Percentiles rank a stretch among this genome's conserved stretches.
phyloP scores from a whole-genome alignment of 2,888 invertebrate genomes.

The Macropis europaea region DNA sequence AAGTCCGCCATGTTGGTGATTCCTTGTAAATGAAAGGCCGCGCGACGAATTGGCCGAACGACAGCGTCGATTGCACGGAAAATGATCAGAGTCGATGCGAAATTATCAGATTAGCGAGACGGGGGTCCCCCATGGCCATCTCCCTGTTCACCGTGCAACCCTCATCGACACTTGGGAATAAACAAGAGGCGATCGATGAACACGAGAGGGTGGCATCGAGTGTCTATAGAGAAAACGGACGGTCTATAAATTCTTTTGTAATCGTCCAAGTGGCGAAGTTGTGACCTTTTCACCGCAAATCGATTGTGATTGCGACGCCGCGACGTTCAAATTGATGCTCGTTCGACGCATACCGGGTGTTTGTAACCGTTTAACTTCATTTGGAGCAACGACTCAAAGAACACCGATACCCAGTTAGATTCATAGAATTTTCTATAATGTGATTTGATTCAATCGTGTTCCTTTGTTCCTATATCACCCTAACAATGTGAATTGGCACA shows the following conservation, averaged over 20 bases:
- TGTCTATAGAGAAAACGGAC: conserved; percentile 52
- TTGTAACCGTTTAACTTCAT: too few relatives aligned
- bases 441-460: too few relatives aligned
- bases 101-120: conserved; percentile 45
- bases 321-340: too few relatives aligned
- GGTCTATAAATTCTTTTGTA: conserved; percentile 57
- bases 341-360: too few relatives aligned
- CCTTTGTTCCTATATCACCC: too few relatives aligned
- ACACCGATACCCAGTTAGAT: too few relatives aligned
- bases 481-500: too few relatives aligned
- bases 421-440: too few relatives aligned
- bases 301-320: conserved; percentile 30
- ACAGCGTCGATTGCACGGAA: conserved; percentile 1
- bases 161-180: conserved; percentile 60
- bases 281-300: conserved; percentile 33
- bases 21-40: not conserved
- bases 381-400: too few relatives aligned
- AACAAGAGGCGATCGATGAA: conserved; percentile 65
- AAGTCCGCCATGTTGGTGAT: too few relatives aligned
- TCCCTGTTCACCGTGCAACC: conserved; percentile 46
- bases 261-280: conserved; percentile 45
- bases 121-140: conserved; percentile 26
- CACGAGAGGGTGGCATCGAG: conserved; percentile 57
- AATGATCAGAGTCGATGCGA: conserved; percentile 28
- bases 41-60: not conserved